These are phyloP conservation scores for Craterocephalus amniculus DNA, from an alignment of 2,797 vertebrate genomes.

Conservation along the genomic window DNA sequence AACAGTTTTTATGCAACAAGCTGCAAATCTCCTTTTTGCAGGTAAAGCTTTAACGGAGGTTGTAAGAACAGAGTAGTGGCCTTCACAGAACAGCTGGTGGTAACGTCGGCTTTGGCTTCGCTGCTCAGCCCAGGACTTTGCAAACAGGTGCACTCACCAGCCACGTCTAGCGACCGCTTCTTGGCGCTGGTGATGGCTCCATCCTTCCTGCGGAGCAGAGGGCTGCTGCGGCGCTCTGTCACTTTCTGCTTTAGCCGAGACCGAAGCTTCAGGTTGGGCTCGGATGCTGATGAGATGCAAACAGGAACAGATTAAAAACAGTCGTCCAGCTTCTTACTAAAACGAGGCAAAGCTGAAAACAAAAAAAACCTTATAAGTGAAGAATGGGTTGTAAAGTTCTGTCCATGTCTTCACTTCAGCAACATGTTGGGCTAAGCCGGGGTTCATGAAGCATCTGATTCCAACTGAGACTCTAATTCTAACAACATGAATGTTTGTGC, in stretches of 20 bases:
- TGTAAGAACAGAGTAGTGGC: background rate
- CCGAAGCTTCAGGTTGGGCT: slow-evolving; percentile 95
- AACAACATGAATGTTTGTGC: slow-evolving; percentile 30
- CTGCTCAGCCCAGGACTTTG: background rate
- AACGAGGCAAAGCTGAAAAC: background rate
- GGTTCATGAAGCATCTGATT: slow-evolving; percentile 9
- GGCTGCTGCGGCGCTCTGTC: slow-evolving; percentile 95
- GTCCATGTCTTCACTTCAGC: background rate
- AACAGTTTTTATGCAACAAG: background rate
- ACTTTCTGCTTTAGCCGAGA: slow-evolving; percentile 98
- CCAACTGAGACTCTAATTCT: slow-evolving; percentile 18
- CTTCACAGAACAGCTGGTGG: background rate
- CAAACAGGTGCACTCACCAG: slow-evolving; percentile 79
- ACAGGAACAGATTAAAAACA: background rate
- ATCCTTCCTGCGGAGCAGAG: slow-evolving; percentile 92
- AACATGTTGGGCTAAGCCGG: background rate
- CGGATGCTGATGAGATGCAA: slow-evolving; percentile 85
- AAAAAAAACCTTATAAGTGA: background rate
- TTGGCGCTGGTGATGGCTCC: slow-evolving; percentile 89
- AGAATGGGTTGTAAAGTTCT: background rate
- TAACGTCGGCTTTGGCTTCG: background rate
- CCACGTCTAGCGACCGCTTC: slow-evolving; percentile 93
- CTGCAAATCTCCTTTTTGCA: no score
- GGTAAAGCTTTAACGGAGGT: background rate
- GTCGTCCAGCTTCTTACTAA: background rate